phyloP scores from a whole-genome alignment of 2,797 vertebrate genomes.

The Perodicticus potto region DNA sequence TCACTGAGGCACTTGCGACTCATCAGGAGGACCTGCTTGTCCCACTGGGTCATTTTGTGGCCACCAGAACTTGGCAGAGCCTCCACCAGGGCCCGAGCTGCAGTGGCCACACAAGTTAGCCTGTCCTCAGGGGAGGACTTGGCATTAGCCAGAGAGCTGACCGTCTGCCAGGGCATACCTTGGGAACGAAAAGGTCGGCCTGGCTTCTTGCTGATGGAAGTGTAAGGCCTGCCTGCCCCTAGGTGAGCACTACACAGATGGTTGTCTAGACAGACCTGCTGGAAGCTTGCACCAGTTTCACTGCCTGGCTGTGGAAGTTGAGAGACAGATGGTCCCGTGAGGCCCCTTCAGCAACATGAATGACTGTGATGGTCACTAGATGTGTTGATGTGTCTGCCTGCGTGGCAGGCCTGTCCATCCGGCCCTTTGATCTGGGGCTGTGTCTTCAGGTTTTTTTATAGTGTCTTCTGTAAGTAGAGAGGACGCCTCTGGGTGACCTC shows the following conservation, averaged over 20 bases:
- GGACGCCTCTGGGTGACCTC: background rate
- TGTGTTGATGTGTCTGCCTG: fast-evolving
- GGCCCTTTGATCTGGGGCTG: background rate
- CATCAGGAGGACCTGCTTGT: fast-evolving
- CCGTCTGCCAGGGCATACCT: fast-evolving
- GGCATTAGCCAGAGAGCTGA: background rate
- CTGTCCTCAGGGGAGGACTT: fast-evolving
- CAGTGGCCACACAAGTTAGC: background rate
- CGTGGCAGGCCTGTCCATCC: fast-evolving
- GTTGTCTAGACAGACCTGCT: fast-evolving
- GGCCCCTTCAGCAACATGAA: background rate
- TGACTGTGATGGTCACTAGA: fast-evolving
- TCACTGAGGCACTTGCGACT: fast-evolving
- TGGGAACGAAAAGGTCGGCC: background rate
- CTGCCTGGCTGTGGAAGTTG: background rate
- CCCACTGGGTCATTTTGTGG: too few relatives aligned
- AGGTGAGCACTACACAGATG: fast-evolving
- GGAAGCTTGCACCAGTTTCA: fast-evolving
- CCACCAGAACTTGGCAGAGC: background rate
- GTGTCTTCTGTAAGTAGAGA: background rate
- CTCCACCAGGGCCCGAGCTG: background rate
- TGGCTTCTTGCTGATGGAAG: background rate
- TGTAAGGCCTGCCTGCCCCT: background rate
- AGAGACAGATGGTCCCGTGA: fast-evolving
- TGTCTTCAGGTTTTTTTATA: background rate